Evolutionary conservation across 2,888 invertebrate genomes (phyloP).

Genomic region (Limnephilus auricula): DNA sequence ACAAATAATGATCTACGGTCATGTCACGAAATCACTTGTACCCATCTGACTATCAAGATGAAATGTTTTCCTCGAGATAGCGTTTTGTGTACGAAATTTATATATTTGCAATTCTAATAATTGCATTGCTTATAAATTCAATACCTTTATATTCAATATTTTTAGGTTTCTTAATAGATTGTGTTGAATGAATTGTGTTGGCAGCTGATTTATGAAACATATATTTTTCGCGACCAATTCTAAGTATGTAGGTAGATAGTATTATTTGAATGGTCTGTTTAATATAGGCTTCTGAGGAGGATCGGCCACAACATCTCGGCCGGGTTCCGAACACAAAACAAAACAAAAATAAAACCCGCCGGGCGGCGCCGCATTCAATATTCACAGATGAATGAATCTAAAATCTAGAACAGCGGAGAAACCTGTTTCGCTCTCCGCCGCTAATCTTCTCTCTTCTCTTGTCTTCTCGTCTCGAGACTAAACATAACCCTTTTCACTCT

Average conservation of each 20-base stretch:
- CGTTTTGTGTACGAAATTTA: too few relatives aligned
- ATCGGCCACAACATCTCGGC: slow-evolving; percentile 52
- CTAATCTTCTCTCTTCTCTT: slow-evolving; percentile 7
- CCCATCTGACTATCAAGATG: too few relatives aligned
- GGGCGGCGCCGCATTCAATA: slow-evolving; percentile 50
- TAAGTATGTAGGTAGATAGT: background rate
- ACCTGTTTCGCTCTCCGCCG: slow-evolving; percentile 27
- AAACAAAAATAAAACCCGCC: slow-evolving; percentile 33
- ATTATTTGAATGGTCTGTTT: background rate
- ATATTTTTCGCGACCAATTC: background rate
- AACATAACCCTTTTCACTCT: background rate
- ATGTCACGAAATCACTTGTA: too few relatives aligned
- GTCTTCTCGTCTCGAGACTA: background rate
- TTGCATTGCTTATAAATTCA: too few relatives aligned
- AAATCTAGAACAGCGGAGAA: slow-evolving; percentile 12
- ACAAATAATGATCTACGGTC: too few relatives aligned
- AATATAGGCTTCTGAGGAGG: background rate
- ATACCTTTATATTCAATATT: background rate
- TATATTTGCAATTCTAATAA: too few relatives aligned
- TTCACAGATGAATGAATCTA: slow-evolving; percentile 54
- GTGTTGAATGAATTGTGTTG: background rate
- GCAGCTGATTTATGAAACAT: background rate
- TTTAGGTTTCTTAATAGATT: background rate
- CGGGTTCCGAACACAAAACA: slow-evolving; percentile 47
- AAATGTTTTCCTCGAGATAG: too few relatives aligned